A percentile compares a stretch with the other conserved stretches of the same genome.
These are phyloP conservation scores for Dicrurus megarhynchus DNA, from an alignment of 2,113 vertebrate species.

Conservation along the genomic window DNA sequence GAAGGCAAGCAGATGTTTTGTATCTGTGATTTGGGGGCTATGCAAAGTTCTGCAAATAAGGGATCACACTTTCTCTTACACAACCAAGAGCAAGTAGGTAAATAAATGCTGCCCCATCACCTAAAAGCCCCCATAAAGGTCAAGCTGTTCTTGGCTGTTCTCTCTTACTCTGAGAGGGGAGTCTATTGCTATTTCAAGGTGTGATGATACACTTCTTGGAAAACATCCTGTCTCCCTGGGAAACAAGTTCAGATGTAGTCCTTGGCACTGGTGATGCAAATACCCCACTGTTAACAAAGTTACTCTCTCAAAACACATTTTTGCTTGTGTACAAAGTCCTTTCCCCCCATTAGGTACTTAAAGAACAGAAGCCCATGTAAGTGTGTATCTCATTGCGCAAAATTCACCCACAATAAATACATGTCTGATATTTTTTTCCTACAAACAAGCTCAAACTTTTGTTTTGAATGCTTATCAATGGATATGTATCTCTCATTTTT, in stretches of 20 bases:
- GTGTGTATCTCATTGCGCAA: neutral
- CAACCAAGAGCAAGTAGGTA: neutral
- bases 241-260: constrained; percentile 32
- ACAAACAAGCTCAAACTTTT: neutral
- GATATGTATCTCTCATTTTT: neutral
- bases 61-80: neutral
- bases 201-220: constrained; percentile 34
- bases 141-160: constrained; percentile 22
- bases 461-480: neutral
- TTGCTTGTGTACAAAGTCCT: neutral
- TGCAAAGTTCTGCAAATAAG: neutral
- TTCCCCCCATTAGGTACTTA: neutral
- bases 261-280: constrained; percentile 29
- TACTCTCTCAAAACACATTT: neutral
- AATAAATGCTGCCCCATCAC: neutral
- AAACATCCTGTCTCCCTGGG: constrained; percentile 41
- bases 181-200: constrained; percentile 46
- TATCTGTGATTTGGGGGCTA: neutral
- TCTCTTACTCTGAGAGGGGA: neutral
- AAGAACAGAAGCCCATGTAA: neutral
- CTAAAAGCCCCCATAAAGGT: neutral
- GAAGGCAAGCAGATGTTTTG: neutral
- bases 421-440: neutral
- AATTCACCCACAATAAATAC: neutral
- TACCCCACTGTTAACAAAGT: neutral